Base-by-base conservation (phyloP, 2,888 invertebrate species). In the Helobdella robusta region DNA sequence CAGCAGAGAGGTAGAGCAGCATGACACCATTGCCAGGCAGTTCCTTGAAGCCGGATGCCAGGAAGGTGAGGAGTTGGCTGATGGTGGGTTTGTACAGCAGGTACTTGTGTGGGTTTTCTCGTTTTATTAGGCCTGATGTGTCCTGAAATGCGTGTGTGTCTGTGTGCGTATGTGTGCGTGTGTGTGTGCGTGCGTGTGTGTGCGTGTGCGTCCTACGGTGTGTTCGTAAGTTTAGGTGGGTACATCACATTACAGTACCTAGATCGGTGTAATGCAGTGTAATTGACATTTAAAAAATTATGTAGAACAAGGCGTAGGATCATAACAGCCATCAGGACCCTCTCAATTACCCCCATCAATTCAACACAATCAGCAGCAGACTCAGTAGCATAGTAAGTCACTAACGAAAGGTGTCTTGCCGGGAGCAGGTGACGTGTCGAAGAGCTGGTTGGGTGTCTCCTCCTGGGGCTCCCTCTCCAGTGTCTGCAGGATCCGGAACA, bases 21-120 rank as follows among this genome's bases (percentile, higher is more conserved):
- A 95, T 83, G 60, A 89, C 92, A 58, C 93, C 93, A 77, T 89
- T 90, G 2, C 88, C 85, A 11, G 92, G 90, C 72, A 95, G 83
- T 81, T 95, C 94, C 78, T 91, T 91, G 81, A 91, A 91, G 68
- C 91, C 77, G 3, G 79, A 77, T 32, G 79, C 76, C 23, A 95
- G 84, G 81, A 93, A 94, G 69, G 93, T 89, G 79, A 93, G 85
- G 66, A 94, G 86, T 82, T 94, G 93, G 79, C 88, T 89, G 74
- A 92, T 87, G 61, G 91, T 89, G 66, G 95, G 95, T 80, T 91
- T 92, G 83, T 91, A 95, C 73, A 95, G 84, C 73, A 95, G 84
- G 83, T 92, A 93, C 82, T 95, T 95, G 83, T 94, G 94, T 50
- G 94, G 94, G 83, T 94, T 95, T 80, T 90, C 89, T 75, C 89